Evolutionary conservation across 2,113 vertebrate genomes (phyloP).

Genomic region (Choloepus hoffmanni): DNA sequence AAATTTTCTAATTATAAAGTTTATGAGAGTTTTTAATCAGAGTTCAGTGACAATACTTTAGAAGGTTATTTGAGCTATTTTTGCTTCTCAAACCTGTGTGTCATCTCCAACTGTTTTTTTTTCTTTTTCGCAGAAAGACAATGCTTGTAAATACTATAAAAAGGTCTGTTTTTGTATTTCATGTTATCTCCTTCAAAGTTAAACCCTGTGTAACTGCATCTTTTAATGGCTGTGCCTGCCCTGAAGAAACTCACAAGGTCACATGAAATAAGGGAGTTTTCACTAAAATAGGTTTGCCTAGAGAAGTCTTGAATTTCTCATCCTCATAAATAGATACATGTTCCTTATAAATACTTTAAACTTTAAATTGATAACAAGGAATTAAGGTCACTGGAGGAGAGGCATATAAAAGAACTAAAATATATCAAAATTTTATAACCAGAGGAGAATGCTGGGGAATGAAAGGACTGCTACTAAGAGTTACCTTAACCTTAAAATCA

Average conservation of each 20-base stretch:
- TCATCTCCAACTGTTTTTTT: neutral
- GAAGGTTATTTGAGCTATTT: neutral
- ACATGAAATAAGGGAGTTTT: neutral
- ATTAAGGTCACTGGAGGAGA: slow-evolving; percentile 28
- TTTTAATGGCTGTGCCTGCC: neutral
- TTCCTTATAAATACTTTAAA: slow-evolving; percentile 36
- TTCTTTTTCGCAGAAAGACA: neutral
- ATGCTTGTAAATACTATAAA: neutral
- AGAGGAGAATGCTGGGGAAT: neutral
- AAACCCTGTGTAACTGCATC: slow-evolving; percentile 3
- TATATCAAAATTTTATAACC: neutral
- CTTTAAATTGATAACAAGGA: slow-evolving; percentile 35
- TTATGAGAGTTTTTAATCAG: slow-evolving; percentile 9
- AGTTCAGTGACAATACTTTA: neutral
- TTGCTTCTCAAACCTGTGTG: neutral
- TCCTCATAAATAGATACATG: slow-evolving; percentile 28
- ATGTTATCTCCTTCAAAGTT: neutral
- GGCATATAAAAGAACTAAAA: neutral
- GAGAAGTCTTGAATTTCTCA: slow-evolving; percentile 33
- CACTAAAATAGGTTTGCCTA: slow-evolving; percentile 49
- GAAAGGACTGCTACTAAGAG: neutral
- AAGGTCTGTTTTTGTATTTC: neutral
- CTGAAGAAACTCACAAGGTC: neutral
- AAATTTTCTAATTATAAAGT: neutral
- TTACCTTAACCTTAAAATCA: slow-evolving; percentile 3